Conservation (phyloP, 2,888 invertebrate species). For the Romanomermis culicivorax region DNA sequence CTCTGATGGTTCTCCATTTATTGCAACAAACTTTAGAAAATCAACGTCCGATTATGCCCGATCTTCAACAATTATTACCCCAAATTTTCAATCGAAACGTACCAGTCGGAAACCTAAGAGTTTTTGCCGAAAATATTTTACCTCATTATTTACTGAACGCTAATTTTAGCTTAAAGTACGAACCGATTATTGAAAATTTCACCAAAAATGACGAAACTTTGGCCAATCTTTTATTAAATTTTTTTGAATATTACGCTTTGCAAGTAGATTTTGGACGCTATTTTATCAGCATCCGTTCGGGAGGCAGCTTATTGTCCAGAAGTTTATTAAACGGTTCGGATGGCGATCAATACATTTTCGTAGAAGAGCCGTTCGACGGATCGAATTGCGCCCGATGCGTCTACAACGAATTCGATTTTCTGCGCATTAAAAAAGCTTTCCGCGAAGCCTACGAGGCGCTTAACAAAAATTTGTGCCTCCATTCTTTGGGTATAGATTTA, state of each 20-base stretch:
- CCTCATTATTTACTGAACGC: too few species aligned
- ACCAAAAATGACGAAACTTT: too few species aligned
- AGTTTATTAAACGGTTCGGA: conserved; percentile 6
- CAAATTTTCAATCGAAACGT: conserved; percentile 14
- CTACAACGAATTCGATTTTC: conserved; percentile 5
- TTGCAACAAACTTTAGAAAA: conserved; percentile 19
- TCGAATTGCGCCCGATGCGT: conserved; percentile 21
- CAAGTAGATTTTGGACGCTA: conserved; percentile 17
- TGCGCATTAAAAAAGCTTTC: not conserved
- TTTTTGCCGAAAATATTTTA: conserved; percentile 13
- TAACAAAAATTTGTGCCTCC: not conserved
- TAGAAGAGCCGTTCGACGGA: conserved; percentile 24
- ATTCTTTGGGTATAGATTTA: not conserved
- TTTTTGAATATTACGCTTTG: conserved; percentile 22
- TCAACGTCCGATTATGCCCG: conserved; percentile 22
- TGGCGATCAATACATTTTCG: conserved; percentile 13
- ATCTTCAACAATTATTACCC: conserved; percentile 20
- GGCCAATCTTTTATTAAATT: conserved; percentile 22
- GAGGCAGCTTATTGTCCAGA: conserved; percentile 12
- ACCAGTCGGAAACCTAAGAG: conserved; percentile 12
- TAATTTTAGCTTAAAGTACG: too few species aligned
- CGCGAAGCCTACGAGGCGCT: not conserved
- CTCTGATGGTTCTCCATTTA: conserved; percentile 24
- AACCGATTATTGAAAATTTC: too few species aligned
- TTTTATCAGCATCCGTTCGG: conserved; percentile 18